Evolutionary conservation across 2,113 vertebrate species (phyloP), one percentile per base, ranked within the genome.

Genomic region (Connochaetes taurinus): DNA sequence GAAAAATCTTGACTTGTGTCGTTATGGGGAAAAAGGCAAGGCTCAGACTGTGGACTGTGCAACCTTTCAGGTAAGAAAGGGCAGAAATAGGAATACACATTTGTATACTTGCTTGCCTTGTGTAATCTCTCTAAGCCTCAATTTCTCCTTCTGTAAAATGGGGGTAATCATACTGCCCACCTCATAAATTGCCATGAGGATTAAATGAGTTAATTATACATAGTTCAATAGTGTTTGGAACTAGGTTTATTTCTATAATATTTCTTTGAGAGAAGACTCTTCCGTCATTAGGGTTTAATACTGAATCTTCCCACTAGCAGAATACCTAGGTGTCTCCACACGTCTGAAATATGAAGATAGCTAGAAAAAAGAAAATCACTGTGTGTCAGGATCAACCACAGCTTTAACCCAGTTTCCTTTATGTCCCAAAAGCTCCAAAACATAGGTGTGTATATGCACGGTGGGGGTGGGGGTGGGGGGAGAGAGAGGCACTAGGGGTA

Each of bases 71-170:
- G 14, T 25, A 87, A 95, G 84, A 91, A 62, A 40, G 60, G 43
- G 16, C 40, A 84, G 87, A 36, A 84, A 71, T 6, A 43, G 40
- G 81, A 93, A 71, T 33, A 29, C 29, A 17, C 6, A 27, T 88
- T 64, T 97, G 62, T 81, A 7, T 60, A 6, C 45, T 76, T 96
- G 40, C n/a, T 89, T 31, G 21, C 58, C n/a, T 47, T 29, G 14
- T 6, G 1, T 67, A 83, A 57, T 4, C 50, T 58, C 40, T 74
- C 17, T 43, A 60, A 87, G 53, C 17, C 8, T 91, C 25, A 25
- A 47, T 74, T 62, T 90, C 83, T 90, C 95, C 52, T 88, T 95
- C 47, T 83, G 53, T 87, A 80, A 91, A 94, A 90, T 33, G 76
- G 64, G 33, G 29, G 33, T 21, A 45, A 60, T 71, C 17, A 53